Conservation (phyloP, 2,888 invertebrate genomes). For the Tiliacea aurago region DNA sequence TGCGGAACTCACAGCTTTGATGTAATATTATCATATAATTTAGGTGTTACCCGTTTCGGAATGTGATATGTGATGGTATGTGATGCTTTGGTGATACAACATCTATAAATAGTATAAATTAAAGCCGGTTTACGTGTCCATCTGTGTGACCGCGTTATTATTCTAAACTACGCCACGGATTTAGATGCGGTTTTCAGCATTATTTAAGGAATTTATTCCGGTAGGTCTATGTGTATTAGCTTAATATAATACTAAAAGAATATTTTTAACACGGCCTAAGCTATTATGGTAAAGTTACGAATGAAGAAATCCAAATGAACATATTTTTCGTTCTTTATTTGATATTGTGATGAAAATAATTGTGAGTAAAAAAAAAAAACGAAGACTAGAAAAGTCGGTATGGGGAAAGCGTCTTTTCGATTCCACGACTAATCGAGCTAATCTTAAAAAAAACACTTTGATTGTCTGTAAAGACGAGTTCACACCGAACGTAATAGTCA, state of each 20-base stretch:
- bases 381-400: neutral
- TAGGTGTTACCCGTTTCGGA: constrained; percentile 3
- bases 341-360: neutral
- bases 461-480: neutral
- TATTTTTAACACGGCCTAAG: too few species aligned
- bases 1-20: constrained; percentile 47
- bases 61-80: neutral
- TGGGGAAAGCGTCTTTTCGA: neutral
- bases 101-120: too few species aligned
- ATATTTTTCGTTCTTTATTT: too few species aligned
- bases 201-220: too few species aligned
- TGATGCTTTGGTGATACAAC: constrained; percentile 2
- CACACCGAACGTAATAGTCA: neutral
- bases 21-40: constrained; percentile 54
- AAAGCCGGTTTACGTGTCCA: too few species aligned
- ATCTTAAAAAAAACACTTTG: neutral
- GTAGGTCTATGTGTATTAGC: too few species aligned
- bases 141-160: too few species aligned
- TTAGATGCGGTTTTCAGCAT: too few species aligned
- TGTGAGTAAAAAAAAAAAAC: neutral
- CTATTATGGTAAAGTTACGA: too few species aligned
- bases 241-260: too few species aligned
- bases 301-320: neutral
- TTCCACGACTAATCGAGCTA: neutral
- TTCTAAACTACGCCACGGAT: too few species aligned